phyloP scores from a whole-genome alignment of 64 coral and sea anemone species.

The Stylophora pistillata region DNA sequence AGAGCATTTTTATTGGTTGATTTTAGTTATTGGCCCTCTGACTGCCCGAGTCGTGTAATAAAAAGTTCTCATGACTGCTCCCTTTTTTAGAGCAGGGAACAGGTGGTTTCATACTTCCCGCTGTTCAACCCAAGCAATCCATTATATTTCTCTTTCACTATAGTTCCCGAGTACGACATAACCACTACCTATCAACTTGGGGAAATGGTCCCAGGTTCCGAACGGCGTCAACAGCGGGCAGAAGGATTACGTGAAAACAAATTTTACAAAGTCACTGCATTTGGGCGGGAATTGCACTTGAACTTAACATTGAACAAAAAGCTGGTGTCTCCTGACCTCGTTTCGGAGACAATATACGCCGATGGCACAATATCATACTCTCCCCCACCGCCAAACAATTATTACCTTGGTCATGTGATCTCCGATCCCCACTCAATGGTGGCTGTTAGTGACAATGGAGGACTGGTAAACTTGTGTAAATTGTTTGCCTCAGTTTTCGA shows the following conservation, averaged over 20 bases:
- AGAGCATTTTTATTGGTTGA: no score
- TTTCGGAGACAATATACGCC: not conserved
- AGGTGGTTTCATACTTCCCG: no score
- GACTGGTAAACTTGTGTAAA: not conserved
- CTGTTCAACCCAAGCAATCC: not conserved
- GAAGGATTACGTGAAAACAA: not conserved
- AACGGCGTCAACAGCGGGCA: not conserved
- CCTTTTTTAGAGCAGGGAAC: no score
- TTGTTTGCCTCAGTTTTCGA: no score
- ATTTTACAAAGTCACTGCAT: constrained; percentile 3
- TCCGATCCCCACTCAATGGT: constrained; percentile 32
- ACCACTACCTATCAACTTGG: not conserved
- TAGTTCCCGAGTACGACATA: constrained; percentile 42
- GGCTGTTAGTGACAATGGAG: not conserved
- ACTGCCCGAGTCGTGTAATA: no score
- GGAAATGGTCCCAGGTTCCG: not conserved
- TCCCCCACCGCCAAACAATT: not conserved
- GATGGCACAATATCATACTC: not conserved
- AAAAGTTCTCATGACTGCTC: no score
- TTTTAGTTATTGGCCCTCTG: no score
- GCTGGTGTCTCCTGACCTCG: constrained; percentile 21
- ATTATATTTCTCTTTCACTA: not conserved
- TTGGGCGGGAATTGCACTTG: constrained; percentile 19
- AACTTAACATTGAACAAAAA: not conserved
- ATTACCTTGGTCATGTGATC: constrained; percentile 33